Base-by-base conservation (phyloP, 2,113 vertebrate species). In the Otolemur garnettii region DNA sequence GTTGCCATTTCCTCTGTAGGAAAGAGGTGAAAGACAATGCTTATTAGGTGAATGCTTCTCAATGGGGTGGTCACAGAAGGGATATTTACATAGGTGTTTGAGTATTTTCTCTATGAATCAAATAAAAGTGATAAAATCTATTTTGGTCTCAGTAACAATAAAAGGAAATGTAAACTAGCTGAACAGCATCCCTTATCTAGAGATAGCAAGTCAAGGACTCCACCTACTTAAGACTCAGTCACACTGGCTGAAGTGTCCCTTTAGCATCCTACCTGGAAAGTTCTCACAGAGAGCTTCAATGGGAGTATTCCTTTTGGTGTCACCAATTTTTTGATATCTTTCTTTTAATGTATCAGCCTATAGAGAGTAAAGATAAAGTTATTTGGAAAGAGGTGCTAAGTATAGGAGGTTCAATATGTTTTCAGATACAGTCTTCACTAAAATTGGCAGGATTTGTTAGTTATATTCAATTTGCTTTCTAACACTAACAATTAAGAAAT, bases 221-320 rank as follows among this genome's bases (percentile, higher is more conserved):
- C 21, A 75, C 4, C 57, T 91, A 42, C n/a, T 90, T 7, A 79
- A 82, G 57, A 8, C 72, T 80, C 6, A 94, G 60, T 74, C 38
- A 77, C 33, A 80, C 0, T 79, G n/a, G 22, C 28, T 84, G 21
- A 7, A 82, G 59, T 55, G 75, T 66, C 38, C 57, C 92, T 66
- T 45, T 30, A 87, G 75, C 28, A 64, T 82, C 97, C 96, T 98
- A 99, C 99, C 99, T 99, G 99, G 99, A 95, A 99, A 99, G 98
- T 99, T 99, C 98, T 99, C 99, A 99, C 99, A 99, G 98, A 99
- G 99, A 98, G 99, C 99, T 98, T 99, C 99, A 85, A 99, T 99
- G 0, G 99, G 99, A 99, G 99, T 99, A 98, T 99, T 99, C 98
- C 99, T 98, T 98, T 99, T 99, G 74, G 99, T 99, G 98, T 99